Evolutionary conservation across 2,888 invertebrate species (phyloP), one percentile per base, ranked within the genome.

Genomic region (Ennomos fuscantarius): DNA sequence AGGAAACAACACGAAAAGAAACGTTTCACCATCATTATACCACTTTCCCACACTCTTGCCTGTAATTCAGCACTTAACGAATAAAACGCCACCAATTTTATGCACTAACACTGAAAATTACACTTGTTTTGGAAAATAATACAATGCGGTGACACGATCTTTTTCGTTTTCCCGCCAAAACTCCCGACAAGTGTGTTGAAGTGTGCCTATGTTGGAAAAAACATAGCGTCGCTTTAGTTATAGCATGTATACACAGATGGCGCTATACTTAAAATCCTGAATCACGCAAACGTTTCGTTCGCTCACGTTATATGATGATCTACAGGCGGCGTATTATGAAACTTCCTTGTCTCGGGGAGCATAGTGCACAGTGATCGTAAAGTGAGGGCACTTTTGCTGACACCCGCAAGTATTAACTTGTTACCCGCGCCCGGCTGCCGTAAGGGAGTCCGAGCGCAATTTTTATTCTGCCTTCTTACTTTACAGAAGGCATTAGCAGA

Each of bases 261-360:
- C 53, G 53, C 8, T 32, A 41, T 35, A 1, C 1, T 8, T 8
- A 0, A 5, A 33, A 9, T 15, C 35, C 48, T 58, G 48, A 32
- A 53, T 45, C 58, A 70, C 87, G 82, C 69, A 79, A 78, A 60
- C 70, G 73, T 60, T 75, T 61, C 54, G 36, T 62, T 49, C 12
- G 31, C 39, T 8, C 8, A 9, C 2, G 0, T 10, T 33, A 12
- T 24, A 24, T 8, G 1, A 9, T 10, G 24, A 24, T 24, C 6
- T 6, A 24, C 24, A 24, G 6, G 24, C 12, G 10, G 2, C 15
- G 46, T 11, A 42, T 36, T n/a, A 1, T 8, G 8, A 8, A n/a
- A 91, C 93, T 93, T 95, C 96, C 95, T 96, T 96, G 96, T 96
- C 95, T 95, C 89, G 95, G 96, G 96, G 96, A 96, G 96, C 96